Percentiles rank a stretch among this genome's conserved stretches.
phyloP scores from a whole-genome alignment of 2,113 vertebrate genomes.

The Lathamus discolor region DNA sequence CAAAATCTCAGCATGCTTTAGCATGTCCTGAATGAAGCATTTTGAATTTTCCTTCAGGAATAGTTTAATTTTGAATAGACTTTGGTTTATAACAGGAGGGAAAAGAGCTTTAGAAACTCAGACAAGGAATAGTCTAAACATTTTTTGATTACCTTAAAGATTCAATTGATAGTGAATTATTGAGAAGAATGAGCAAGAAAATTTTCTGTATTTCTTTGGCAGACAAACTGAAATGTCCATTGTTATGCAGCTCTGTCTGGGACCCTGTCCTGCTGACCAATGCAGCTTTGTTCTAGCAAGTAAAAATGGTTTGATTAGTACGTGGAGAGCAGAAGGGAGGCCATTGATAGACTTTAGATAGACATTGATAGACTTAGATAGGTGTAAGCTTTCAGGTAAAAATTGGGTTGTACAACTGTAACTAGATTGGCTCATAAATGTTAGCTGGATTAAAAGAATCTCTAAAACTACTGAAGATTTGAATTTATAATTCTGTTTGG shows the following conservation, averaged over 20 bases:
- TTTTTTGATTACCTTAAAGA: background rate
- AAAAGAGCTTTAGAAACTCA: background rate
- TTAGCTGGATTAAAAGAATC: background rate
- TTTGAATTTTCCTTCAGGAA: background rate
- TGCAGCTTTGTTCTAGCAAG: background rate
- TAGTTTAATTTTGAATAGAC: background rate
- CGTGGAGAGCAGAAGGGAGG: background rate
- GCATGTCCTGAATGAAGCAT: background rate
- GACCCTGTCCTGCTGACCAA: background rate
- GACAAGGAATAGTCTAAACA: background rate
- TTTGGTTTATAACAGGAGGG: background rate
- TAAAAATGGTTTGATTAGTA: background rate
- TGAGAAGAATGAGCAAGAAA: background rate
- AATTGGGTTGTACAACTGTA: background rate
- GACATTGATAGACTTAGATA: background rate
- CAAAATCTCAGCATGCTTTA: background rate
- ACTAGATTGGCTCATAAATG: background rate
- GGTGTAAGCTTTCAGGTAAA: background rate
- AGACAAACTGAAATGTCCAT: background rate
- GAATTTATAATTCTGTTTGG: background rate
- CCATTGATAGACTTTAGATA: background rate
- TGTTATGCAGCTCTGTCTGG: background rate
- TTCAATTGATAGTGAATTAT: background rate
- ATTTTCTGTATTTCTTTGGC: background rate
- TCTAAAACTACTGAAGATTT: background rate